Conservation (phyloP, 2,888 invertebrate genomes). For the Nymphalis c-album region DNA sequence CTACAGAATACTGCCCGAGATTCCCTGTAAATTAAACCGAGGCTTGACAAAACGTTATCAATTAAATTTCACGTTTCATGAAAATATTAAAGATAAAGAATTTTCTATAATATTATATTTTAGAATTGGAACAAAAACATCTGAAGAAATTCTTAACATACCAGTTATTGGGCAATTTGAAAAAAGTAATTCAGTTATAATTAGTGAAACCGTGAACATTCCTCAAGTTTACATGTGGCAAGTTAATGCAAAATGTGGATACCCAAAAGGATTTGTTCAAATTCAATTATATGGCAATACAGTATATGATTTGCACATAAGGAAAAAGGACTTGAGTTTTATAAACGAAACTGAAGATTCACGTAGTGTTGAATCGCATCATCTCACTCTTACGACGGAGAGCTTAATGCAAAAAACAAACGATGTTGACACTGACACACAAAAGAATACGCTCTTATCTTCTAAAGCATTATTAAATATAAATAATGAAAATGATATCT, state of each 20-base stretch:
- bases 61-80: conserved; percentile 52
- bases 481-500: conserved; percentile 34
- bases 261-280: conserved; percentile 51
- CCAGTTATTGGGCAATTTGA: conserved; percentile 52
- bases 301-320: conserved; percentile 55
- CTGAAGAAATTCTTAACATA: conserved; percentile 52
- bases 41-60: conserved; percentile 56
- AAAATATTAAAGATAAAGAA: conserved; percentile 40
- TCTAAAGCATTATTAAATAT: conserved; percentile 17
- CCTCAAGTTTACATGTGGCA: conserved; percentile 64
- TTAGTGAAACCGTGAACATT: conserved; percentile 54
- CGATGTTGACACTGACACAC: conserved; percentile 42
- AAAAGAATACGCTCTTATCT: conserved; percentile 40
- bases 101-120: conserved; percentile 55
- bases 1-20: conserved; percentile 51
- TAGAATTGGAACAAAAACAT: conserved; percentile 49
- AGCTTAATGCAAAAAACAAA: conserved; percentile 48
- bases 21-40: conserved; percentile 56
- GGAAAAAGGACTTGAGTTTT: conserved; percentile 50
- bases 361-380: conserved; percentile 42
- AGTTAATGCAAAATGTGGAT: conserved; percentile 47
- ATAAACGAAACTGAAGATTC: conserved; percentile 37
- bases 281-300: conserved; percentile 49
- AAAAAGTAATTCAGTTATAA: conserved; percentile 41
- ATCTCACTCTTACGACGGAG: conserved; percentile 45